Base-by-base conservation (phyloP, 2,888 invertebrate species). In the Drosophila formosana region DNA sequence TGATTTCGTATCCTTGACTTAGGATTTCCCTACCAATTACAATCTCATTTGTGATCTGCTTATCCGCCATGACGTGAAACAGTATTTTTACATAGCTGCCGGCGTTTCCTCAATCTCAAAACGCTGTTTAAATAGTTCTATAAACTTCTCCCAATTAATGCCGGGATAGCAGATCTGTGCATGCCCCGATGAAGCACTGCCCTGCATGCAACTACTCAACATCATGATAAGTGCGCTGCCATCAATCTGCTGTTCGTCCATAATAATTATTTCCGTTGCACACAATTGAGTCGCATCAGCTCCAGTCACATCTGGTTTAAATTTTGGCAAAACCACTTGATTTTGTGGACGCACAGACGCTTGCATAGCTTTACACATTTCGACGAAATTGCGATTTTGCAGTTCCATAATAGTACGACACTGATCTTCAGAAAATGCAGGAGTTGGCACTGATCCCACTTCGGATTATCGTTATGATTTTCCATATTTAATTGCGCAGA, bases 1-100 rank as follows among this genome's bases (percentile, higher is more conserved):
- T 45, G 13, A 66, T 61, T 50, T 55, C 50, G 23, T 55, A 66
- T 30, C 60, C 60, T 50, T 66, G 32, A 47, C 23, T 50, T 45
- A 66, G 61, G 13, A 51, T 61, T 66, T 56, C 39, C 23, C 52
- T 65, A 58, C 52, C 52, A 13, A 52, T 57, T 47, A 65, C 46
- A 65, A 65, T 52, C 47, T 58, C 52, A 57, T 58, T 57, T 30
- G 41, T 65, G 43, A 56, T 26, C 37, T 50, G 8, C 43, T 55
- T 49, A 39, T 63, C 55, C 34, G 32, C 9, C 50, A 55, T 55
- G 8, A 52, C 11, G 25, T 45, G 45, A 25, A 45, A 45, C 25
- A 57, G 18, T 41, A 65, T 58, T 47, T 52, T 39, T 37, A 53
- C 23, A n/a, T 26, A 2, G 46, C 46, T 1, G 46, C 46, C n/a